These are phyloP conservation scores for Lithobates pipiens DNA, from an alignment of 2,797 vertebrate species.

Conservation along the genomic window DNA sequence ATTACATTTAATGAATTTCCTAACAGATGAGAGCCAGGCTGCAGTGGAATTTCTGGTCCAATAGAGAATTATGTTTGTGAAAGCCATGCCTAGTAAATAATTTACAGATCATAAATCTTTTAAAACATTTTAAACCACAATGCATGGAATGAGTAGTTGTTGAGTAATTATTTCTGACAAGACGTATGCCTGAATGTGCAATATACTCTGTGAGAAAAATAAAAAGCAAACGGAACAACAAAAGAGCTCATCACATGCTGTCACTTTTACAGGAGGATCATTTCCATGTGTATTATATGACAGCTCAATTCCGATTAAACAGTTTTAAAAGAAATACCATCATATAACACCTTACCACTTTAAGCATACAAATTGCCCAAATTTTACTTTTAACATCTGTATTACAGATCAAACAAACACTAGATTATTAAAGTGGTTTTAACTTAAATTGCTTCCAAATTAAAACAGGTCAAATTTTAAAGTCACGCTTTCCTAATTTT, in stretches of 20 bases:
- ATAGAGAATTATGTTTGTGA: conserved; percentile 65
- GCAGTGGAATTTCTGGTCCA: conserved; percentile 58
- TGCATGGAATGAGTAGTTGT: conserved; percentile 66
- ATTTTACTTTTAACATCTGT: too few species aligned
- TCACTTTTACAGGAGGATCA: not conserved
- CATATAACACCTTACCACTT: too few species aligned
- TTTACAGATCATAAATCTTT: conserved; percentile 72
- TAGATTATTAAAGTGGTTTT: too few species aligned
- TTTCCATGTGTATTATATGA: not conserved
- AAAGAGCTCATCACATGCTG: not conserved
- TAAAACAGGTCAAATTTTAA: too few species aligned
- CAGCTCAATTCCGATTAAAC: not conserved
- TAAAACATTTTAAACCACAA: conserved; percentile 68
- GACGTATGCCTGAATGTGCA: conserved; percentile 26
- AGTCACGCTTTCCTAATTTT: too few species aligned
- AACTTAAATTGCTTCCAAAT: too few species aligned
- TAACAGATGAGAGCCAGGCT: conserved; percentile 15
- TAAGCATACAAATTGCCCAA: too few species aligned
- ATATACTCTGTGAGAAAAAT: not conserved
- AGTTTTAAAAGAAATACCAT: not conserved
- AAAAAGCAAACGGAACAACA: not conserved
- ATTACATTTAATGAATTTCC: not conserved
- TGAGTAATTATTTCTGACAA: conserved; percentile 64
- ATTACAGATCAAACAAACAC: too few species aligned
- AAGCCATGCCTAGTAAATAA: conserved; percentile 70